A percentile compares a stretch with the other conserved stretches of the same genome.
Evolutionary conservation across 2,888 invertebrate genomes (phyloP).

Genomic region (Rotaria magnacalcarata): DNA sequence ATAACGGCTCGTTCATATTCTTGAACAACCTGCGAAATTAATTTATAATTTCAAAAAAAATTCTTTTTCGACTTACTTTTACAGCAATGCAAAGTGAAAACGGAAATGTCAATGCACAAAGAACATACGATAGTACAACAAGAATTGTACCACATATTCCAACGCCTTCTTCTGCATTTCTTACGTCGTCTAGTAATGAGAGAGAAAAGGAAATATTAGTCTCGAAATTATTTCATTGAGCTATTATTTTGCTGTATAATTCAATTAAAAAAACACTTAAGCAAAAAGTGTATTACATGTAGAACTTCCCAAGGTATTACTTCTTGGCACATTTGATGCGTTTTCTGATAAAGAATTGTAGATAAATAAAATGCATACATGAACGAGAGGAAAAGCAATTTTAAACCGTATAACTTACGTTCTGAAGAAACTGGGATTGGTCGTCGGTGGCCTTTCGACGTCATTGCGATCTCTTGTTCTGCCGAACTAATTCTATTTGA

Average conservation of each 20-base stretch:
- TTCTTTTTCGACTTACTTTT: constrained; percentile 4
- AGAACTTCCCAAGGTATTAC: background rate
- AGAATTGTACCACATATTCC: constrained; percentile 29
- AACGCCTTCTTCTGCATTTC: constrained; percentile 29
- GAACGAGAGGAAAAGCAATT: background rate
- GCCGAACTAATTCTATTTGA: background rate
- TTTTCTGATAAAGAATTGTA: background rate
- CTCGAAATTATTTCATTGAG: too few species aligned
- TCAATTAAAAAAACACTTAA: too few species aligned
- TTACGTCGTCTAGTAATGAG: too few species aligned
- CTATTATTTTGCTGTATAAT: too few species aligned
- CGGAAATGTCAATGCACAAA: constrained; percentile 37
- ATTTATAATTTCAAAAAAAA: too few species aligned
- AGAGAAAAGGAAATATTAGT: too few species aligned
- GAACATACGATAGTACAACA: constrained; percentile 30
- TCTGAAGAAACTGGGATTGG: background rate
- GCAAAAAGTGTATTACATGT: too few species aligned
- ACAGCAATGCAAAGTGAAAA: constrained; percentile 35
- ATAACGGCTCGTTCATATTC: constrained; percentile 87
- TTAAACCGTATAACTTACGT: background rate
- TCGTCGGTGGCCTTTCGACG: background rate
- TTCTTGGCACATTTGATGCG: background rate
- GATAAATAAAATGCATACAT: background rate
- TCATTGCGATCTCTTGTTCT: background rate
- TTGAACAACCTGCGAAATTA: constrained; percentile 64